phyloP scores from a whole-genome alignment of 2,797 vertebrate genomes.

The Glossophaga mutica region DNA sequence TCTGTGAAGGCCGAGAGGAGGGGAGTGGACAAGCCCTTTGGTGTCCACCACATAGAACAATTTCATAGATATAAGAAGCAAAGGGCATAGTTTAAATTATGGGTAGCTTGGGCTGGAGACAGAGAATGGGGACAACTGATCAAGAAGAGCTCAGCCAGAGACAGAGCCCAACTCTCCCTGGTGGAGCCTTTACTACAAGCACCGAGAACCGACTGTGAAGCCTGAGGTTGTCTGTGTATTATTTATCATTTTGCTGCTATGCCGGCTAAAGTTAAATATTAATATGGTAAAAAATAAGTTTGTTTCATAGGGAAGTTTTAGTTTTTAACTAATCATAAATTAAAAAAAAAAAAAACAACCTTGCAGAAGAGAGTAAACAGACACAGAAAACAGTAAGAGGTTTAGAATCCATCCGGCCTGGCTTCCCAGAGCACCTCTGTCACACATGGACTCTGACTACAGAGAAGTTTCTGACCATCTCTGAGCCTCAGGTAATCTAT shows the following conservation, averaged over 20 bases:
- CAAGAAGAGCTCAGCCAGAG: background rate
- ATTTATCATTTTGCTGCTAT: background rate
- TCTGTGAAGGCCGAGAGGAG: background rate
- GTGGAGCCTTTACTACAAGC: background rate
- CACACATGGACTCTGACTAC: background rate
- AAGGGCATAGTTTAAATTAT: background rate
- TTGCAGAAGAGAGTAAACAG: background rate
- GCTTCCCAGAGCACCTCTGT: background rate
- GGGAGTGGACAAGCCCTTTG: background rate
- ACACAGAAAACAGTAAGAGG: background rate
- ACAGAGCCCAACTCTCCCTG: background rate
- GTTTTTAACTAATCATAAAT: background rate
- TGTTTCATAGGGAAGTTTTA: background rate
- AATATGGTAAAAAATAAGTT: background rate
- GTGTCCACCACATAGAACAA: background rate
- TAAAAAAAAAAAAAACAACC: background rate
- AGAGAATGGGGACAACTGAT: background rate
- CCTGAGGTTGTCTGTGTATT: background rate
- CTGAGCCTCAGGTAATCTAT: background rate
- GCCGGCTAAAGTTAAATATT: background rate
- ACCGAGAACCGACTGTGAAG: background rate
- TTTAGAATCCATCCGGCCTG: background rate
- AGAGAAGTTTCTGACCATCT: background rate
- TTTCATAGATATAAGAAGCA: background rate
- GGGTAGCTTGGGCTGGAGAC: background rate